phyloP scores from a whole-genome alignment of 2,797 vertebrate species.

The Urocyon cinereoargenteus region DNA sequence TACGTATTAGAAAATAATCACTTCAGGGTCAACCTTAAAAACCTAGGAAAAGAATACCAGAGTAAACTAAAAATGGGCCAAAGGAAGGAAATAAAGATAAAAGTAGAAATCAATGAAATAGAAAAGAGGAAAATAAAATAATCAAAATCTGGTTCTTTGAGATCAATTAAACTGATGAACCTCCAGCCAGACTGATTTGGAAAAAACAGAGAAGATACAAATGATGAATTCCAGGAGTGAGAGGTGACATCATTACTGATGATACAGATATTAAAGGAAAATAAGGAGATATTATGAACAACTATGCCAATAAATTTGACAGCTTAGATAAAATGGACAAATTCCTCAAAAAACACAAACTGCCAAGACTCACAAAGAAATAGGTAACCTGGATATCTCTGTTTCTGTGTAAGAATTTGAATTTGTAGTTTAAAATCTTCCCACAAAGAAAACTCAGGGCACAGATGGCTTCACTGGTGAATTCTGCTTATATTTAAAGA shows the following conservation, averaged over 20 bases:
- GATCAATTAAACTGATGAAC: background rate
- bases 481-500: background rate
- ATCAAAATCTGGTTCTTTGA: background rate
- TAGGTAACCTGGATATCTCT: background rate
- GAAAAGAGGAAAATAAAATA: background rate
- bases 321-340: background rate
- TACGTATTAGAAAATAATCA: background rate
- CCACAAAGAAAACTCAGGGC: background rate
- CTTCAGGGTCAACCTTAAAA: background rate
- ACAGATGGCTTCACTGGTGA: background rate
- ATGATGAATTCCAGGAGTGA: background rate
- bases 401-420: background rate
- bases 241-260: background rate
- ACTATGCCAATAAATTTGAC: background rate
- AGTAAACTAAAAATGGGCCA: background rate
- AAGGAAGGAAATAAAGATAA: background rate
- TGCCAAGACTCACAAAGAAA: background rate
- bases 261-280: background rate
- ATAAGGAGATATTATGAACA: background rate
- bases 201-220: background rate
- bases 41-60: background rate
- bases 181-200: background rate
- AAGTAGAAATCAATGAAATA: background rate
- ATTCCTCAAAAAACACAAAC: background rate
- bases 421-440: background rate